phyloP scores from a whole-genome alignment of 2,113 vertebrate species.

The Stigmatopora argus region DNA sequence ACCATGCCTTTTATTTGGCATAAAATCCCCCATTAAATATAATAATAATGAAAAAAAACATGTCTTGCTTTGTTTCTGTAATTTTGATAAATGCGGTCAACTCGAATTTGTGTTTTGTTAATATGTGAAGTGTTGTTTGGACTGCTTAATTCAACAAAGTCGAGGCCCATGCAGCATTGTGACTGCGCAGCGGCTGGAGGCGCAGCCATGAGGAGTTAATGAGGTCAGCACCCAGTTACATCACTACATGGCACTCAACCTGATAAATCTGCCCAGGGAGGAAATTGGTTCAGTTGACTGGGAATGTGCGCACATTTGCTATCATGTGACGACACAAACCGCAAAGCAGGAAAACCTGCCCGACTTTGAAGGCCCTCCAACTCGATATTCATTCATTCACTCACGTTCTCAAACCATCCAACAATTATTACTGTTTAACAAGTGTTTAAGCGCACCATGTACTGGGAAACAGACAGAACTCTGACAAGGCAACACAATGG shows the following conservation, averaged over 20 bases:
- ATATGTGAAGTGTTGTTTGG: neutral
- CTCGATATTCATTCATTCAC: neutral
- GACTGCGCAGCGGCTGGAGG: conserved; percentile 7
- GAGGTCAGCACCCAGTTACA: conserved; percentile 43
- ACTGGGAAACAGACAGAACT: conserved; percentile 23
- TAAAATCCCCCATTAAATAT: neutral
- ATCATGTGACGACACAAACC: conserved; percentile 9
- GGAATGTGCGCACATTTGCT: conserved; percentile 17
- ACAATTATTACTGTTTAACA: neutral
- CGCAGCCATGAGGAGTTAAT: conserved; percentile 18
- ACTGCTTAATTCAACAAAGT: conserved; percentile 25
- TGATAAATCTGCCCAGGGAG: conserved; percentile 37
- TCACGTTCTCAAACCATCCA: conserved; percentile 6
- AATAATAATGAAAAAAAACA: neutral
- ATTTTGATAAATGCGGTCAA: neutral
- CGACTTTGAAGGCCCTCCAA: neutral
- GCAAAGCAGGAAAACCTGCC: neutral
- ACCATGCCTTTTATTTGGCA: neutral
- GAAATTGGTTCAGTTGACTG: conserved; percentile 17
- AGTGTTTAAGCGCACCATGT: conserved; percentile 37
- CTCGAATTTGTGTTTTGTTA: neutral
- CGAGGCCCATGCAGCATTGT: conserved; percentile 20
- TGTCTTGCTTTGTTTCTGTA: neutral
- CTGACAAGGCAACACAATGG: conserved; percentile 19
- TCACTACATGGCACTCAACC: conserved; percentile 36